phyloP scores from a whole-genome alignment of 2,797 vertebrate genomes.

The Gymnodraco acuticeps region DNA sequence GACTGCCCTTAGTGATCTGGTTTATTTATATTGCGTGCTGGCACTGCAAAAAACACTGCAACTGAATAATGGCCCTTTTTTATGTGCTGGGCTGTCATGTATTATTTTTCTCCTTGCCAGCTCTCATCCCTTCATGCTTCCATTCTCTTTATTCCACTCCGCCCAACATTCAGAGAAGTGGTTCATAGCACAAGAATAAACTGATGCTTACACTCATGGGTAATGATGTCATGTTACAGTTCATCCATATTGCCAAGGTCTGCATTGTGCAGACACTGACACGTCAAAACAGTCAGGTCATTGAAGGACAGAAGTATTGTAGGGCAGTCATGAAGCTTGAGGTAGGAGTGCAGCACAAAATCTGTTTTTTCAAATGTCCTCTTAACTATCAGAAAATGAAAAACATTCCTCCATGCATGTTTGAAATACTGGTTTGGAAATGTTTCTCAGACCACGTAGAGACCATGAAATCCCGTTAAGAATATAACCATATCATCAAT shows the following conservation, averaged over 20 bases:
- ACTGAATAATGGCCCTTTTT: constrained; percentile 31
- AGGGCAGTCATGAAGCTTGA: constrained; percentile 5
- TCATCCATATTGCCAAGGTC: constrained; percentile 20
- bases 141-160: constrained; percentile 23
- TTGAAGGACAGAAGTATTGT: constrained; percentile 5
- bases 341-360: constrained; percentile 19
- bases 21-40: constrained; percentile 22
- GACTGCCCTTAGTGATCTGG: constrained; percentile 8
- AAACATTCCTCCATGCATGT: constrained; percentile 11
- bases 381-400: constrained; percentile 10
- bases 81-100: background rate
- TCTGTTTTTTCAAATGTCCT: constrained; percentile 23
- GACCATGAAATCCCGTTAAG: constrained; percentile 27
- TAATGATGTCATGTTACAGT: constrained; percentile 56
- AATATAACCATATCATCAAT: constrained; percentile 16
- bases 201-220: constrained; percentile 45
- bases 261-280: constrained; percentile 9
- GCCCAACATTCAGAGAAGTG: constrained; percentile 39
- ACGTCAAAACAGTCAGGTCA: constrained; percentile 34
- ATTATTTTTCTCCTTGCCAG: constrained; percentile 27
- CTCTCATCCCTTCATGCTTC: constrained; percentile 26
- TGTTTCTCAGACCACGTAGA: constrained; percentile 18
- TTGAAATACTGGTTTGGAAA: constrained; percentile 25
- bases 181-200: constrained; percentile 37
- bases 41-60: constrained; percentile 15